Conservation (phyloP, 2,797 vertebrate species). For the Intellagama lesueurii region DNA sequence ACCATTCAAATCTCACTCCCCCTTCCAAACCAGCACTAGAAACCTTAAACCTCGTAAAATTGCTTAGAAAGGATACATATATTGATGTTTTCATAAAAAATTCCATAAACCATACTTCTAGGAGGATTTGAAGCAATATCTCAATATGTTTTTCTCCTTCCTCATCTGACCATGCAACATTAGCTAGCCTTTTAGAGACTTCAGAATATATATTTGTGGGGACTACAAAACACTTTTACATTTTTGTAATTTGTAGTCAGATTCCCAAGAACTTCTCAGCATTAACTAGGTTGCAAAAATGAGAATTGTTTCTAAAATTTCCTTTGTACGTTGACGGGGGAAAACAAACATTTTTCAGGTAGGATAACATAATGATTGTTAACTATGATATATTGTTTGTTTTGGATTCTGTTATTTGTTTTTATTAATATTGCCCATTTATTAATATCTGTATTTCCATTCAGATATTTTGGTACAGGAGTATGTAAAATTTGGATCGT, state of each 20-base stretch:
- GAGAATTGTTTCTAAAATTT: neutral
- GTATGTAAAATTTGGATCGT: constrained; percentile 92
- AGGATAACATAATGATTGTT: neutral
- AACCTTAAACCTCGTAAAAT: neutral
- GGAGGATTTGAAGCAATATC: neutral
- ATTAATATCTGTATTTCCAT: constrained; percentile 55
- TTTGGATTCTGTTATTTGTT: neutral
- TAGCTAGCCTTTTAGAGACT: neutral
- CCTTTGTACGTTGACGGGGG: neutral
- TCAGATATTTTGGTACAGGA: constrained; percentile 98
- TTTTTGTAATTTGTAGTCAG: neutral
- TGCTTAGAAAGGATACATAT: neutral
- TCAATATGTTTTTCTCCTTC: neutral
- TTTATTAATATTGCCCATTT: constrained; percentile 40
- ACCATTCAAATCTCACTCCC: neutral
- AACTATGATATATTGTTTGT: constrained; percentile 9
- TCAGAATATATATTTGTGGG: neutral
- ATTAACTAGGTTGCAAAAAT: constrained; percentile 6
- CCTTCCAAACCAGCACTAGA: neutral
- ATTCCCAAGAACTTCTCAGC: neutral
- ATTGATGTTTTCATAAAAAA: neutral
- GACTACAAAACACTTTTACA: neutral
- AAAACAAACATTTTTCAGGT: constrained; percentile 11
- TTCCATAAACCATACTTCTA: neutral
- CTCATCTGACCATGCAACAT: neutral